Evolutionary conservation across 1,140 invertebrate species (phyloP).

Genomic region (Pemphigus obesinymphae): DNA sequence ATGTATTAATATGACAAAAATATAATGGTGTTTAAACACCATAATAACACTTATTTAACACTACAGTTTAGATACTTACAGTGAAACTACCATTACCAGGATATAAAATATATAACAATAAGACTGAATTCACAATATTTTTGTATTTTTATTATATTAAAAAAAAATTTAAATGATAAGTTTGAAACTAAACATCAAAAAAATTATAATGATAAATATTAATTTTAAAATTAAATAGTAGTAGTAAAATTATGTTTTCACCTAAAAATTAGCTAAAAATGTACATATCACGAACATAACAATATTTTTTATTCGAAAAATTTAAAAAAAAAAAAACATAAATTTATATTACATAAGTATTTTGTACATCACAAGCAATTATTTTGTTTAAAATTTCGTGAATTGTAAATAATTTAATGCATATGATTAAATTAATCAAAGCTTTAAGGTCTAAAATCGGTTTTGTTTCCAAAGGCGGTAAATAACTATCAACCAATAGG

Average conservation of each 20-base stretch:
- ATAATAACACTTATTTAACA: too few relatives aligned
- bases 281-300: slow-evolving; percentile 42
- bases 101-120: not conserved
- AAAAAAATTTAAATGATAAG: slow-evolving; percentile 34
- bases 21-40: not conserved
- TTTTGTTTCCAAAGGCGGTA: not conserved
- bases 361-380: slow-evolving; percentile 38
- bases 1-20: too few relatives aligned
- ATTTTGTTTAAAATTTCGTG: slow-evolving; percentile 7
- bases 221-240: slow-evolving; percentile 35
- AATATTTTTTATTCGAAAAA: slow-evolving; percentile 33
- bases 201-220: slow-evolving; percentile 38
- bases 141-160: slow-evolving; percentile 34
- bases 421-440: not conserved
- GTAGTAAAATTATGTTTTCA: slow-evolving; percentile 39
- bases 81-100: too few relatives aligned
- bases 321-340: slow-evolving; percentile 33
- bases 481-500: not conserved
- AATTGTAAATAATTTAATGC: slow-evolving; percentile 4
- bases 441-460: not conserved
- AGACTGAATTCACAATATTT: slow-evolving; percentile 7
- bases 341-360: slow-evolving; percentile 41
- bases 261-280: slow-evolving; percentile 38
- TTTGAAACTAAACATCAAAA: slow-evolving; percentile 38
- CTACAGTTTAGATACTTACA: too few relatives aligned